Conservation (phyloP, 1,140 invertebrate genomes). For the Anastatus disparis region DNA sequence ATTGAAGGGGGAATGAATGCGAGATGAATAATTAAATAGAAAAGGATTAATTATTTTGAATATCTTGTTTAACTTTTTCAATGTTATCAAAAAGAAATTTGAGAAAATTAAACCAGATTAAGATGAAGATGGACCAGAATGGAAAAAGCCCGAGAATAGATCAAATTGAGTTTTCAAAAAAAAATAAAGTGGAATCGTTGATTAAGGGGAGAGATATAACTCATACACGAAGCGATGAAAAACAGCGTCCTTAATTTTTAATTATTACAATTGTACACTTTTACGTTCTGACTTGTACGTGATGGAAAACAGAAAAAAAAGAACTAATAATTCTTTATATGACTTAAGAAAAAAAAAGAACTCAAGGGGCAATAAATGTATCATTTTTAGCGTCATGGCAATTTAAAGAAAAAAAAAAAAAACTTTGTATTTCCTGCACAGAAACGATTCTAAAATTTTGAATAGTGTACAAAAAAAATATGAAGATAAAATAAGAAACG, state of each 20-base stretch:
- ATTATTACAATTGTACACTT: neutral
- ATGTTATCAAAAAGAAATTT: too few relatives aligned
- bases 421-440: constrained; percentile 32
- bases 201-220: constrained; percentile 1
- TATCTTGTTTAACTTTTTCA: too few relatives aligned
- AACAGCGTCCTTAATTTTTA: constrained; percentile 7
- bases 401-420: constrained; percentile 4
- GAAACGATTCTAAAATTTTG: constrained; percentile 5
- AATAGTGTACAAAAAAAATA: constrained; percentile 16
- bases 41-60: too few relatives aligned
- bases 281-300: neutral
- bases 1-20: too few relatives aligned
- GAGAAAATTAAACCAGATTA: neutral
- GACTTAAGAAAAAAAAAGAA: constrained; percentile 27
- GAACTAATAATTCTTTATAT: constrained; percentile 4
- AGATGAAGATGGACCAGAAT: neutral
- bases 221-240: neutral
- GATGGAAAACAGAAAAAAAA: neutral
- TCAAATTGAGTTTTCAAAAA: neutral
- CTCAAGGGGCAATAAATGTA: constrained; percentile 42
- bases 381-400: constrained; percentile 21
- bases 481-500: too few relatives aligned
- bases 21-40: too few relatives aligned
- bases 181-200: neutral
- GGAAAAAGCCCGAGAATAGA: neutral